Base-by-base conservation (phyloP, 1,140 invertebrate genomes). In the Neelides sp. region DNA sequence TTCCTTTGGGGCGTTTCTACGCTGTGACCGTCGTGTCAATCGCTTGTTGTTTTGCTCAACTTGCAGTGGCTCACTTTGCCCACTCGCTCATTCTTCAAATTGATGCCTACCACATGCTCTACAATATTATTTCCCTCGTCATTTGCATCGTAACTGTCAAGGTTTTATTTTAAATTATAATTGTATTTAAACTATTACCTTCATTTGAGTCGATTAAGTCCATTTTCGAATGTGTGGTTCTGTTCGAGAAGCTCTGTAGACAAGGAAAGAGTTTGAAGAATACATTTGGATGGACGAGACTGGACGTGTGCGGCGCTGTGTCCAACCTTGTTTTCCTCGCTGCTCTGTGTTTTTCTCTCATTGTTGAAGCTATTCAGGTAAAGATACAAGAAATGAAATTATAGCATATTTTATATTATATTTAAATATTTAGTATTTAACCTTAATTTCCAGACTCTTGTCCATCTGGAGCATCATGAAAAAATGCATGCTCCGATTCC, bases 231-330 rank as follows among this genome's bases (percentile, higher is more conserved):
- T 40, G 19, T 40, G 10, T 19, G 19, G 10, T 40, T 10, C 19
- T 12, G 37, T 19, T 19, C 10, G 10, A 8, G 8, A 10, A 40
- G 19, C 19, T 40, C 19, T 10, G 8, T 40, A 40, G 7, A 19
- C 12, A 40, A 19, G 20, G 28, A 41, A 47, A 47, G 20, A 75
- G 76, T 48, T 71, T 90, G 50, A 78, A 79, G 36, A 90, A 90
- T 64, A 93, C 87, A 0, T 93, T 93, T 56, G 88, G 88, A 1
- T 93, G 87, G 86, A 83, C 85, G 1, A 74, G 88, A 44, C 82
- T 90, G 23, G 85, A 91, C 61, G 80, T 92, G 1, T 48, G 67
- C 90, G 4, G 82, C 79, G 36, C 80, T 83, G 70, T 68, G 88
- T 10, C 77, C 81, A n/a, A 84, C 83, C 32, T 85, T 80, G 63